These are phyloP conservation scores for Calvadosia cruxmelitensis DNA, from an alignment of 30 jellyfish, hydroid and myxozoan genomes.

Conservation along the genomic window DNA sequence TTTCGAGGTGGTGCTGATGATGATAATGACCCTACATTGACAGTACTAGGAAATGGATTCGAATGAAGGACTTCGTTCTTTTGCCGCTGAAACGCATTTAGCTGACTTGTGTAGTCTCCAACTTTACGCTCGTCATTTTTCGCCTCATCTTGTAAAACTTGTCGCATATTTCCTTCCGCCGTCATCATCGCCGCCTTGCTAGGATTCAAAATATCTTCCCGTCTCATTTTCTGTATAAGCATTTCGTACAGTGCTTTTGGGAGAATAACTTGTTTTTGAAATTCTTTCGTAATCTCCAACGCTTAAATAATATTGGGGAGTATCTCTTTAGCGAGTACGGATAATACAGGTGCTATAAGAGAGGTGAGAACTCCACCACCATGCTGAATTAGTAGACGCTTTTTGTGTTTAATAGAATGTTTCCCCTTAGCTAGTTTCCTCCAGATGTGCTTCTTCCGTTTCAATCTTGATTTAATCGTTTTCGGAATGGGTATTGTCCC, in stretches of 20 bases:
- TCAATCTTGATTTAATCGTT: not conserved
- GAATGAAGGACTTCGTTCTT: too few relatives aligned
- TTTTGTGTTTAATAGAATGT: not conserved
- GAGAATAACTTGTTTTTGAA: not conserved
- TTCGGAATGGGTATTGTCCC: slow-evolving; percentile 7
- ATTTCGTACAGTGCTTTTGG: not conserved
- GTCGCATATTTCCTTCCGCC: not conserved
- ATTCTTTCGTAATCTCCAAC: not conserved
- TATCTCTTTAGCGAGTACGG: too few relatives aligned
- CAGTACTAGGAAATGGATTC: too few relatives aligned
- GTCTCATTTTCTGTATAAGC: not conserved
- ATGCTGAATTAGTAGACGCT: slow-evolving; percentile 6
- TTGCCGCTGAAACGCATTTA: too few relatives aligned
- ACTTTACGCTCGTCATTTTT: not conserved
- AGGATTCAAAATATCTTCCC: not conserved
- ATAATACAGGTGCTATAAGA: not conserved
- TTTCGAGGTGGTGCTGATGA: too few relatives aligned
- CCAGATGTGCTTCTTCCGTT: not conserved
- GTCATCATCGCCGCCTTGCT: not conserved
- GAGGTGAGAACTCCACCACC: slow-evolving; percentile 8
- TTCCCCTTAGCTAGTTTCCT: not conserved
- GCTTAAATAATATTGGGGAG: too few relatives aligned
- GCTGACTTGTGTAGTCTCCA: not conserved
- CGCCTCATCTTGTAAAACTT: not conserved
- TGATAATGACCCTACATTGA: too few relatives aligned